Conservation (phyloP, 1,140 invertebrate genomes). For the Bombus ignitus region DNA sequence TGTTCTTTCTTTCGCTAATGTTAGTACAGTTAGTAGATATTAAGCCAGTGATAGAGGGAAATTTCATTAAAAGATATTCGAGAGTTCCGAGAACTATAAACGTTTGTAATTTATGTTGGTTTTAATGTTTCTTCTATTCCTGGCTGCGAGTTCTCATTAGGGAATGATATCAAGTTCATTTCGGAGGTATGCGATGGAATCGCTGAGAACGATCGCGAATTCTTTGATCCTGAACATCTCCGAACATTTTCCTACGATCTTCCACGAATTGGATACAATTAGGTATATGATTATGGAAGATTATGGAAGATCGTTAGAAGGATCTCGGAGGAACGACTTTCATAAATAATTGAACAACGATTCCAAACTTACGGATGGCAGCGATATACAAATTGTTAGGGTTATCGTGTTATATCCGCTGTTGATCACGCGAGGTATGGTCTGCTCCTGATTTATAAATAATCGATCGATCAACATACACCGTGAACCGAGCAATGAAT, state of each 20-base stretch:
- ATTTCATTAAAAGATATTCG: not conserved
- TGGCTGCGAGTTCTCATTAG: no score
- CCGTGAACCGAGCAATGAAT: not conserved
- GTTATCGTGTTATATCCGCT: not conserved
- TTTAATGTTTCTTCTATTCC: not conserved
- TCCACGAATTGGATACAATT: no score
- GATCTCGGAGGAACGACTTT: not conserved
- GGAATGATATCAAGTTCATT: not conserved
- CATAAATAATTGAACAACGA: not conserved
- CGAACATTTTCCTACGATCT: no score
- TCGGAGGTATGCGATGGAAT: conserved; percentile 2
- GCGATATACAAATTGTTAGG: not conserved
- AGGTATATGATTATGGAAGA: not conserved
- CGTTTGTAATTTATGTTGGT: not conserved
- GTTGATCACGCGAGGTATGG: not conserved
- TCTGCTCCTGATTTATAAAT: conserved; percentile 15
- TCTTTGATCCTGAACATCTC: no score
- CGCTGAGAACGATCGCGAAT: not conserved
- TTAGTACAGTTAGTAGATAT: no score
- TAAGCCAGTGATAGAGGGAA: no score
- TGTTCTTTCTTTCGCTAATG: no score
- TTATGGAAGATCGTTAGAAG: not conserved
- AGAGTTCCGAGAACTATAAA: not conserved
- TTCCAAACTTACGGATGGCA: not conserved
- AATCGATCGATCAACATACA: conserved; percentile 19